Evolutionary conservation across 1,140 invertebrate genomes (phyloP), one percentile per base, ranked within the genome.

Genomic region (Anthonomus grandis): DNA sequence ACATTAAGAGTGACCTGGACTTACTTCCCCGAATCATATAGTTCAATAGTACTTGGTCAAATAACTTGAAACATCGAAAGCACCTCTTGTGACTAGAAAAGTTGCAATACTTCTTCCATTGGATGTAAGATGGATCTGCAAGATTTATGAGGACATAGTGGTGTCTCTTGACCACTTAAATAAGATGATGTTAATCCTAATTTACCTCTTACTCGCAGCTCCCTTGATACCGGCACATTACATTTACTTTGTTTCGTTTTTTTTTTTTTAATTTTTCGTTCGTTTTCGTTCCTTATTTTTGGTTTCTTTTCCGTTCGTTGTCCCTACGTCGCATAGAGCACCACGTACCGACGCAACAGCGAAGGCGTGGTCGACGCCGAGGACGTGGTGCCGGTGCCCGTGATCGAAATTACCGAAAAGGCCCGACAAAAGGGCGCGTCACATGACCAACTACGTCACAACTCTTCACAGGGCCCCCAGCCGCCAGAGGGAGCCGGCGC

Each of bases 301-400:
- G 10, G 12, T 51, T 51, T 31, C 36, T 44, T 54, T 27, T 44
- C 59, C 62, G 36, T 58, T 58, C 31, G 52, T 58, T 48, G 56
- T 57, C 59, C 60, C 49, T 61, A 61, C 57, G 49, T 19, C 22
- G n/a, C n/a, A n/a, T 62, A 74, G 70, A 71, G 68, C 66, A 74
- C 71, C 63, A 73, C 71, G 47, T 74, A 74, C 64, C 72, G 71
- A 41, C 72, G 70, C 64, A 74, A 74, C 67, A 72, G 70, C 59
- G 70, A 74, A 62, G 70, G 70, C 60, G 70, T 71, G 59, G 71
- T 74, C 55, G 71, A 74, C 63, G 66, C 69, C 46, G 70, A 70
- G 60, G 64, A 68, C 54, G 65, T 63, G 53, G 70, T 72, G 64
- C 71, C 71, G 59, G 69, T 73, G 58, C 71, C 71, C 62, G 70